A percentile compares a stretch with the other conserved stretches of the same genome.
These are phyloP conservation scores for Pheosia tremula DNA, from an alignment of 2,888 invertebrate genomes.

Conservation along the genomic window DNA sequence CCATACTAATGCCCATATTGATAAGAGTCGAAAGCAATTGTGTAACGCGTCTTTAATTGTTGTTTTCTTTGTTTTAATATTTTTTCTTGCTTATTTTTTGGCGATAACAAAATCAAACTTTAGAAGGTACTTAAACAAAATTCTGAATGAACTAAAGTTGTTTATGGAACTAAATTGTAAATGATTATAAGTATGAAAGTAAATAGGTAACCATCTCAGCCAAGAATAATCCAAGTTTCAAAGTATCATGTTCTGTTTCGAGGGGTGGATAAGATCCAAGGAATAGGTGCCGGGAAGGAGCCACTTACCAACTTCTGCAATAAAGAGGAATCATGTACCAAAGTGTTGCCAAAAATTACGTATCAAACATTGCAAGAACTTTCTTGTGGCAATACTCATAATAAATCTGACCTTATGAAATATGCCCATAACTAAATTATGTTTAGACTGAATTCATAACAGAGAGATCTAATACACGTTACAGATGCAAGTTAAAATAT, in stretches of 20 bases:
- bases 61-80: too few species aligned
- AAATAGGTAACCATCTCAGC: conserved; percentile 20
- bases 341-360: conserved; percentile 21
- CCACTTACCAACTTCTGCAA: conserved; percentile 72
- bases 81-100: too few species aligned
- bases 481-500: too few species aligned
- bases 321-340: conserved; percentile 45
- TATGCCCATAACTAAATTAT: too few species aligned
- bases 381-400: conserved; percentile 2
- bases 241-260: conserved; percentile 28
- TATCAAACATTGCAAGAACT: not conserved
- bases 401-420: not conserved
- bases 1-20: too few species aligned
- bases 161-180: not conserved
- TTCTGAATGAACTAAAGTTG: not conserved
- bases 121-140: not conserved
- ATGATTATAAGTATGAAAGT: conserved; percentile 6
- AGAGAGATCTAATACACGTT: too few species aligned
- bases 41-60: too few species aligned
- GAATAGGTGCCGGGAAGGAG: conserved; percentile 15
- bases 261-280: conserved; percentile 41
- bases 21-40: too few species aligned
- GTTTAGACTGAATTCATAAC: too few species aligned
- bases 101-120: too few species aligned
- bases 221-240: conserved; percentile 49